Evolutionary conservation across 2,888 invertebrate species (phyloP).

Genomic region (Stenurella melanura): DNA sequence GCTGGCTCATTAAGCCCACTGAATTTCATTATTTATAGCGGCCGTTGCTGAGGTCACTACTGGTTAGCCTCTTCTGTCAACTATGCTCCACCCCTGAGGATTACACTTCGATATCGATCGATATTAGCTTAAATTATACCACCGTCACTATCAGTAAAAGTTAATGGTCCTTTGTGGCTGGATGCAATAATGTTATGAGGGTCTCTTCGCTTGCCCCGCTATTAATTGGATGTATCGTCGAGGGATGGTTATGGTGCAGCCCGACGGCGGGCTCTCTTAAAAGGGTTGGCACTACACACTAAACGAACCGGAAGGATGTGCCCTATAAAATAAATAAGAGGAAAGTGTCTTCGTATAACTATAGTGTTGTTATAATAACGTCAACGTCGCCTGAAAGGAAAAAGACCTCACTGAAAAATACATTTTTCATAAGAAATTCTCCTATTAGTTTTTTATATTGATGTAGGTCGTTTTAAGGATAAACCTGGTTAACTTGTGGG

Average conservation of each 20-base stretch:
- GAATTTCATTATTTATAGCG: constrained; percentile 63
- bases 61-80: constrained; percentile 62
- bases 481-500: no score
- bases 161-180: constrained; percentile 67
- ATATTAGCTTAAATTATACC: constrained; percentile 64
- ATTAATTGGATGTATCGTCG: constrained; percentile 58
- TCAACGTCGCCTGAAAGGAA: not conserved
- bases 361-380: constrained; percentile 15
- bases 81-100: constrained; percentile 56
- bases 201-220: constrained; percentile 55
- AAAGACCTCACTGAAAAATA: not conserved
- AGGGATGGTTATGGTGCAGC: constrained; percentile 42
- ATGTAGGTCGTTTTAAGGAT: no score
- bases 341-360: not conserved
- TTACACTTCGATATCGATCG: constrained; percentile 61
- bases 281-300: constrained; percentile 8
- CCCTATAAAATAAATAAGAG: not conserved
- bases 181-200: constrained; percentile 64
- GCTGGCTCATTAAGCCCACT: constrained; percentile 62
- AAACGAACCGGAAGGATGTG: constrained; percentile 24
- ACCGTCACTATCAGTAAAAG: constrained; percentile 64
- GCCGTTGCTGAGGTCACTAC: constrained; percentile 56
- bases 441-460: no score
- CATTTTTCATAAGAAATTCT: no score
- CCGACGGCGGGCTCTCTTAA: not conserved